Evolutionary conservation across 2,797 vertebrate genomes (phyloP).

Genomic region (Florisuga fusca): DNA sequence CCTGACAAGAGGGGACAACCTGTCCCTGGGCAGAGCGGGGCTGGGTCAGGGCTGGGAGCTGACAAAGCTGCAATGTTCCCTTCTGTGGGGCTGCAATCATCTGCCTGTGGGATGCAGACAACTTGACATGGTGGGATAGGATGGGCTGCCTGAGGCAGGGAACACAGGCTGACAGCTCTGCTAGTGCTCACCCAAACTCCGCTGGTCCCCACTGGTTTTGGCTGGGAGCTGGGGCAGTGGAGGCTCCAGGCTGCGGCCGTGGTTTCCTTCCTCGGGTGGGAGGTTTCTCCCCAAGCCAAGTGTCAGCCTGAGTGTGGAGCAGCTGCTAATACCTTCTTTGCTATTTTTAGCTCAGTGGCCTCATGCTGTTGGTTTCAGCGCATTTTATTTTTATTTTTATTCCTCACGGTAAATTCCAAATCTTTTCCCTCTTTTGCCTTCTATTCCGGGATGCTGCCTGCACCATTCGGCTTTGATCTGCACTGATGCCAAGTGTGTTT

Average conservation of each 20-base stretch:
- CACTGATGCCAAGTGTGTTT: conserved; percentile 66
- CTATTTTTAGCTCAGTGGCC: conserved; percentile 61
- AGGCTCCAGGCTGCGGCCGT: rapidly evolving
- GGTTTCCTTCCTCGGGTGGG: neutral
- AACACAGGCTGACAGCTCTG: neutral
- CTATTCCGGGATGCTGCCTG: conserved; percentile 62
- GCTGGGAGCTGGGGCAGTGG: neutral
- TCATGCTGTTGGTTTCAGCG: conserved; percentile 42
- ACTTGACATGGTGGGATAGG: neutral
- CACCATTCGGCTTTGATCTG: conserved; percentile 64
- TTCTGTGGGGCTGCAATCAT: conserved; percentile 33
- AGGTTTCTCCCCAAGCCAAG: neutral
- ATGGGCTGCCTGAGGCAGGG: neutral
- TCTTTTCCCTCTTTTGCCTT: conserved; percentile 61
- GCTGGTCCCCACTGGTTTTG: neutral
- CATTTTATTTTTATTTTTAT: neutral
- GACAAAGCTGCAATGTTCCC: conserved; percentile 8
- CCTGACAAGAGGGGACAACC: neutral
- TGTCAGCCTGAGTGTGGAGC: neutral
- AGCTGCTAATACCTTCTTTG: conserved; percentile 49
- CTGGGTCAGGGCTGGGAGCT: neutral
- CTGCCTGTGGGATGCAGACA: neutral
- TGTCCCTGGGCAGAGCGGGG: neutral
- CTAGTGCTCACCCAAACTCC: neutral
- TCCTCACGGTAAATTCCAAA: conserved; percentile 60